Evolutionary conservation across 2,113 vertebrate species (phyloP).

Genomic region (Cromileptes altivelis): DNA sequence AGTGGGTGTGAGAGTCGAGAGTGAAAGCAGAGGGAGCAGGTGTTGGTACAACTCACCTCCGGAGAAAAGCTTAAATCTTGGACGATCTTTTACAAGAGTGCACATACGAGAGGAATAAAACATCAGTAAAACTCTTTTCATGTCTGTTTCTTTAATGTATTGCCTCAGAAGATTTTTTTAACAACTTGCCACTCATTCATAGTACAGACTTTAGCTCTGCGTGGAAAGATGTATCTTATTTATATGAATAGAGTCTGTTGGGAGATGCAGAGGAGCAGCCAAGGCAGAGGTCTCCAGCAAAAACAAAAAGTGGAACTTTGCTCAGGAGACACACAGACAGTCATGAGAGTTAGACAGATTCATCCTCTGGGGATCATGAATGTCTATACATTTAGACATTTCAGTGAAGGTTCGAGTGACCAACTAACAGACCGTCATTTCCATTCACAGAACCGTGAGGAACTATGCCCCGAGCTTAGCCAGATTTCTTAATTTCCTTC

Average conservation of each 20-base stretch:
- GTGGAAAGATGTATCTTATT: too few species aligned
- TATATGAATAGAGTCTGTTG: too few species aligned
- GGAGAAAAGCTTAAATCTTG: background rate
- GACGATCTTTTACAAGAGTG: background rate
- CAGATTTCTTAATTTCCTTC: background rate
- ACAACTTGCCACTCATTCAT: background rate
- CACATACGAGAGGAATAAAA: background rate
- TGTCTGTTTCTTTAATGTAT: background rate
- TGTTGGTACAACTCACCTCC: background rate
- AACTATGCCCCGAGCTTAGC: too few species aligned
- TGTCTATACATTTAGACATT: background rate
- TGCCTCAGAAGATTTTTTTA: background rate
- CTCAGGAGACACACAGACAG: too few species aligned
- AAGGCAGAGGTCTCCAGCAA: too few species aligned
- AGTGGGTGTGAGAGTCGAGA: background rate
- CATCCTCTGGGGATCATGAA: background rate
- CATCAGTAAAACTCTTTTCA: background rate
- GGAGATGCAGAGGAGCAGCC: too few species aligned
- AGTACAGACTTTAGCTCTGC: too few species aligned
- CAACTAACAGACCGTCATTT: too few species aligned
- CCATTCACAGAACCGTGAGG: too few species aligned
- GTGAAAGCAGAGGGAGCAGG: background rate
- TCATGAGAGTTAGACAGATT: background rate
- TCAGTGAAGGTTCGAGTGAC: too few species aligned
- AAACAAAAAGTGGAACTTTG: too few species aligned